Evolutionary conservation across 35 echinoderm and acorn worm species (phyloP).

Genomic region (Amphiura filiformis): DNA sequence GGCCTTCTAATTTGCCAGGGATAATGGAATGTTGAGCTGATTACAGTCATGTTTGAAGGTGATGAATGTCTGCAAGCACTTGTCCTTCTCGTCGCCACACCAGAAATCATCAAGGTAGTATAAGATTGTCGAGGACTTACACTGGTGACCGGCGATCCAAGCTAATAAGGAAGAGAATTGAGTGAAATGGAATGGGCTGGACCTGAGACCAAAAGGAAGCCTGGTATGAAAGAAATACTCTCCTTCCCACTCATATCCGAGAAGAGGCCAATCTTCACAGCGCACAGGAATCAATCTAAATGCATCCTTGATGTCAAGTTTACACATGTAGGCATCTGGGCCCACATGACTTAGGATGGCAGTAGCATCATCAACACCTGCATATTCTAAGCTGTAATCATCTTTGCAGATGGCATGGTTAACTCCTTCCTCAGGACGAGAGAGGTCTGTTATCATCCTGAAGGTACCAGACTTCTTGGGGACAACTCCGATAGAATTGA

Average conservation of each 20-base stretch:
- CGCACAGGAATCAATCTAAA: neutral
- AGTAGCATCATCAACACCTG: neutral
- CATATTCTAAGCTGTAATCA: neutral
- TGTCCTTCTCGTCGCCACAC: too few species aligned
- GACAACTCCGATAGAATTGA: neutral
- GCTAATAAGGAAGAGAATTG: neutral
- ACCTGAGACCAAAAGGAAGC: neutral
- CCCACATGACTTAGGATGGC: neutral
- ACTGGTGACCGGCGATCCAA: neutral
- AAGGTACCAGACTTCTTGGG: neutral
- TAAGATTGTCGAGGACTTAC: neutral
- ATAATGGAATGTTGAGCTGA: too few species aligned
- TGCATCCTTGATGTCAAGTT: neutral
- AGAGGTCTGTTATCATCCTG: neutral
- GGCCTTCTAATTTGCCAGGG: too few species aligned
- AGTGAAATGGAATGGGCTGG: neutral
- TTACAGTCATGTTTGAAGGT: too few species aligned
- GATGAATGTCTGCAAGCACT: too few species aligned
- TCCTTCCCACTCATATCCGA: neutral
- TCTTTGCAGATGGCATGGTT: neutral
- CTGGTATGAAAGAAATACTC: neutral
- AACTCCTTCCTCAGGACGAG: neutral
- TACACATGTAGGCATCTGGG: neutral
- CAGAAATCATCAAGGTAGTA: neutral
- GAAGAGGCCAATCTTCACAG: neutral